These are phyloP conservation scores for Lacerta viridis DNA, from an alignment of 2,797 vertebrate genomes.

Conservation along the genomic window DNA sequence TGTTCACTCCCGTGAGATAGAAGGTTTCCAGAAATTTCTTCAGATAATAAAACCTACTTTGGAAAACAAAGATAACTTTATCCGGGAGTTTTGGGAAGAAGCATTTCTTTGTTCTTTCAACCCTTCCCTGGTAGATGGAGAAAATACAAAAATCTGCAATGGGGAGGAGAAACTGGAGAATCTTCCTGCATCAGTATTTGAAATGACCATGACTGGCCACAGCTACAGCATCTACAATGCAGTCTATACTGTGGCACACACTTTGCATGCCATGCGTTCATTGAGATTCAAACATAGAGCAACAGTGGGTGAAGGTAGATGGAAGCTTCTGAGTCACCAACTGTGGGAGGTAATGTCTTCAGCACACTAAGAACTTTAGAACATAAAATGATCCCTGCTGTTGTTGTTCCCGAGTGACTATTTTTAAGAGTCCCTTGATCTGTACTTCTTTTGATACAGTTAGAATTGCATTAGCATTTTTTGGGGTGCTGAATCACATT, in stretches of 20 bases:
- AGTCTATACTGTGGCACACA: background rate
- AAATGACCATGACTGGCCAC: conserved; percentile 4
- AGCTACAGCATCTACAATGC: conserved; percentile 26
- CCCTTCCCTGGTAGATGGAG: background rate
- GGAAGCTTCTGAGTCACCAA: background rate
- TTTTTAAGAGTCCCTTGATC: no score
- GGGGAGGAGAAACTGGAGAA: background rate
- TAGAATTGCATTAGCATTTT: no score
- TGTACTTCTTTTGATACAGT: no score
- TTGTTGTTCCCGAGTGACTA: no score
- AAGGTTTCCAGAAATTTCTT: background rate
- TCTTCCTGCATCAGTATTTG: background rate
- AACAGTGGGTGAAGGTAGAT: no score
- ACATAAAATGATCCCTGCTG: no score
- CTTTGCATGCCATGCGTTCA: background rate
- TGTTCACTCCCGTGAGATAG: background rate
- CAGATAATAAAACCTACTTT: background rate
- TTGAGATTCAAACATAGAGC: background rate
- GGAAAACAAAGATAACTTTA: background rate
- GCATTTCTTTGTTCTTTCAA: background rate
- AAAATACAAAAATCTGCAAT: background rate
- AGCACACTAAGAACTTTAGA: background rate
- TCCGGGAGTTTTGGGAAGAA: background rate
- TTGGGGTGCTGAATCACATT: no score
- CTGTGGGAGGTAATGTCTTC: background rate